Evolutionary conservation across 2,888 invertebrate genomes (phyloP).

Genomic region (Deroplatys truncata): DNA sequence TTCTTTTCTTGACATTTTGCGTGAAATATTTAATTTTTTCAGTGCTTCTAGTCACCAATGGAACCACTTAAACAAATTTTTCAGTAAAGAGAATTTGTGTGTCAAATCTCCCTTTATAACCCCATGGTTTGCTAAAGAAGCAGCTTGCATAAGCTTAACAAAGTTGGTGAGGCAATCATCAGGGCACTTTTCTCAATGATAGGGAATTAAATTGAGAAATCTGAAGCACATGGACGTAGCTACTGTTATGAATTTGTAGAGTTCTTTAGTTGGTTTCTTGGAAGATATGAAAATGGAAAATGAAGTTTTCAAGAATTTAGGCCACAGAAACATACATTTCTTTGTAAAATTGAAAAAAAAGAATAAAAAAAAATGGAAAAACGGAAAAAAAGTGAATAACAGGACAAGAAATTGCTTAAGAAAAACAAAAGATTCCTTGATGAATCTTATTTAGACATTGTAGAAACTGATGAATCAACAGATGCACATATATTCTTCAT

Average conservation of each 20-base stretch:
- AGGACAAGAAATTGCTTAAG: background rate
- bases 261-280: background rate
- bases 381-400: too few species aligned
- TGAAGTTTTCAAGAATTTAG: background rate
- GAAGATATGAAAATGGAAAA: background rate
- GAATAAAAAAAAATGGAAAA: too few species aligned
- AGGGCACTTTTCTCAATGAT: background rate
- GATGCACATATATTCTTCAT: background rate
- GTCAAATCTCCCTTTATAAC: background rate
- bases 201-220: background rate
- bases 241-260: background rate
- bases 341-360: background rate
- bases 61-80: too few species aligned
- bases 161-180: background rate
- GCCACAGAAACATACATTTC: background rate
- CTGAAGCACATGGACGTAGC: background rate
- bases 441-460: background rate
- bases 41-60: too few species aligned
- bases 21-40: too few species aligned
- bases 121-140: background rate
- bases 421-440: background rate
- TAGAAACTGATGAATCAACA: background rate
- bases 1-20: too few species aligned
- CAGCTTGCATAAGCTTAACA: background rate
- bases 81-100: too few species aligned